phyloP scores from a whole-genome alignment of 2,113 vertebrate genomes.

The Leucopsar rothschildi region DNA sequence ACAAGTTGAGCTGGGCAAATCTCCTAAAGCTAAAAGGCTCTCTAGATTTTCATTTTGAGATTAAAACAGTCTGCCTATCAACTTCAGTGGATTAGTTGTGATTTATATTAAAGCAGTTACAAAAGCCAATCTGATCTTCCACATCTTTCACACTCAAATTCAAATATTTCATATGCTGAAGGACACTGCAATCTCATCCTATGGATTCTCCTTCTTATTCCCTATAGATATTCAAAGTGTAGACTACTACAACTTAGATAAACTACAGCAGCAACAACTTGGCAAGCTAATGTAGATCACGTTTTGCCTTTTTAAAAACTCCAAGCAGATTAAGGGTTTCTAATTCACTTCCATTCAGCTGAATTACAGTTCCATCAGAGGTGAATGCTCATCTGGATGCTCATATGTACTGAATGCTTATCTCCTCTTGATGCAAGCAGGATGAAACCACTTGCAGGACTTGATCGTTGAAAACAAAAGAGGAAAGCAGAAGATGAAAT shows the following conservation, averaged over 20 bases:
- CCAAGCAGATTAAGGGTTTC: neutral
- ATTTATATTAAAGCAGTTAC: neutral
- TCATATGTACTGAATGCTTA: neutral
- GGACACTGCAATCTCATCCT: neutral
- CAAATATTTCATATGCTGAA: neutral
- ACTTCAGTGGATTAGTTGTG: neutral
- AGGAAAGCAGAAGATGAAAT: neutral
- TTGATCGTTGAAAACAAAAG: neutral
- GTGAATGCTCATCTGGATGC: neutral
- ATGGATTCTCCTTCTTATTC: neutral
- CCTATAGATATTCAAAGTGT: neutral
- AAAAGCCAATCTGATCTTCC: neutral
- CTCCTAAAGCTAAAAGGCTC: neutral
- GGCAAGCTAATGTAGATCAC: neutral
- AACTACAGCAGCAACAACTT: neutral
- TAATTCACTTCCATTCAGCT: neutral
- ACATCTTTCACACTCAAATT: neutral
- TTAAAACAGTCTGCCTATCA: neutral
- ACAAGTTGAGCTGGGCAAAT: neutral
- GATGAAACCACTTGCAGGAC: neutral
- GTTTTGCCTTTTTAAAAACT: neutral
- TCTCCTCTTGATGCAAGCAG: neutral
- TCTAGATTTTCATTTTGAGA: neutral
- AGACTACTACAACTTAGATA: neutral
- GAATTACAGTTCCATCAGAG: neutral